These are phyloP conservation scores for Cyrtonyx montezumae DNA, from an alignment of 2,113 vertebrate species.

Conservation along the genomic window DNA sequence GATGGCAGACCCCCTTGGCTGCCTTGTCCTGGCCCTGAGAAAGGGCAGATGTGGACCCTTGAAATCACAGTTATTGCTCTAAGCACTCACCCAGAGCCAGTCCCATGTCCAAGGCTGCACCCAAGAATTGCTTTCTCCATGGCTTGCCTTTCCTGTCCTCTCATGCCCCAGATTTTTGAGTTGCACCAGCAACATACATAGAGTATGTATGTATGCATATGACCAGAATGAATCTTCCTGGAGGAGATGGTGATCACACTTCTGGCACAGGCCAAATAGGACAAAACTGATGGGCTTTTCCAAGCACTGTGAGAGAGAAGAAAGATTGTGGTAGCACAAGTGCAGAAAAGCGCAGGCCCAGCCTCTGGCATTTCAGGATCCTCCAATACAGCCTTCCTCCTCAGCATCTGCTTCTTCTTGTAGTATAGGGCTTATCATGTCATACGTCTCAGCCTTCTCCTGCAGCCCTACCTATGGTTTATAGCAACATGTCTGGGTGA, in stretches of 20 bases:
- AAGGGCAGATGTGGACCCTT: not conserved
- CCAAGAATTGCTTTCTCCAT: not conserved
- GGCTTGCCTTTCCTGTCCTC: not conserved
- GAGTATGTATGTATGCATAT: not conserved
- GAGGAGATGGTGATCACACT: not conserved
- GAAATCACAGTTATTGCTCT: not conserved
- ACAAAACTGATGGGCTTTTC: not conserved
- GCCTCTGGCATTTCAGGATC: not conserved
- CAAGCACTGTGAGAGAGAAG: not conserved
- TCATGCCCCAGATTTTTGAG: rapidly evolving
- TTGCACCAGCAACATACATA: not conserved
- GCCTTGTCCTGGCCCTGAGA: not conserved
- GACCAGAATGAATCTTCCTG: not conserved
- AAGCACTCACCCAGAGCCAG: not conserved
- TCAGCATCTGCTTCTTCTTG: rapidly evolving
- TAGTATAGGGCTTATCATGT: not conserved
- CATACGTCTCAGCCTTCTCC: not conserved
- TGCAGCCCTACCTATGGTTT: not conserved
- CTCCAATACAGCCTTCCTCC: not conserved
- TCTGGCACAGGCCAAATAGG: not conserved
- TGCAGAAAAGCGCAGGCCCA: not conserved
- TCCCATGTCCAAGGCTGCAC: not conserved
- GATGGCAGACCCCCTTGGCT: not conserved
- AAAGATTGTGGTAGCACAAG: not conserved
- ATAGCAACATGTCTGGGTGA: not conserved